A percentile compares a stretch with the other conserved stretches of the same genome.
These are phyloP conservation scores for Donacobius atricapilla DNA, from an alignment of 2,113 vertebrate genomes.

Conservation along the genomic window DNA sequence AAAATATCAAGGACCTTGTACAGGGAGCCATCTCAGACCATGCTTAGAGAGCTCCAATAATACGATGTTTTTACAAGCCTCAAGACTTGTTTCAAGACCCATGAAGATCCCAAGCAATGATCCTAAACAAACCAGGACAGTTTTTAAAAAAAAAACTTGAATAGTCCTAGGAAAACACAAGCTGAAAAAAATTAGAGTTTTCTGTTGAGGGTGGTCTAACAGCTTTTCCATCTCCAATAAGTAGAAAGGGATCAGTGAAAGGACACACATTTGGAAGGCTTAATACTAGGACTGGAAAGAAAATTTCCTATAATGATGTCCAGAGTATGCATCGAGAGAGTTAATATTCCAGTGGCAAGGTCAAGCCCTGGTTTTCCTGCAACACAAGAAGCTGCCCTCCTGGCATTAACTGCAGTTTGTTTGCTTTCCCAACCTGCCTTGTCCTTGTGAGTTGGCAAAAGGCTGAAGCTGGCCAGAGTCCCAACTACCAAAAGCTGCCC, in stretches of 20 bases:
- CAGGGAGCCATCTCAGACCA: not conserved
- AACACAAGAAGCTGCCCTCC: not conserved
- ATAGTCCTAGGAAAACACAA: not conserved
- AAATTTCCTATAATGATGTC: not conserved
- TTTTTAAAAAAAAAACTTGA: not conserved
- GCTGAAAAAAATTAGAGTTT: not conserved
- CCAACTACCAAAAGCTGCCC: conserved; percentile 11
- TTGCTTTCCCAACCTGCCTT: conserved; percentile 29
- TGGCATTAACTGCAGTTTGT: not conserved
- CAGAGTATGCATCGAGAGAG: not conserved
- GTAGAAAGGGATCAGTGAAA: not conserved
- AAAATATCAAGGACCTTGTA: not conserved
- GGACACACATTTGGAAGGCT: not conserved
- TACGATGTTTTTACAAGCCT: not conserved
- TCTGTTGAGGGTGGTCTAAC: not conserved
- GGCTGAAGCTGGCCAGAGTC: not conserved
- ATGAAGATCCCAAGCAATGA: not conserved
- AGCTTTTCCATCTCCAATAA: not conserved
- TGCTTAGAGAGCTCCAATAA: not conserved
- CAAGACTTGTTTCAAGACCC: not conserved
- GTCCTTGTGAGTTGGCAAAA: conserved; percentile 12
- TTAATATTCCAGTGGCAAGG: not conserved
- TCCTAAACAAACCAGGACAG: not conserved
- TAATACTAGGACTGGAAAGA: not conserved
- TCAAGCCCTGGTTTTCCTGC: not conserved